Base-by-base conservation (phyloP, 1,140 invertebrate species). In the Trypoxylus dichotomus region DNA sequence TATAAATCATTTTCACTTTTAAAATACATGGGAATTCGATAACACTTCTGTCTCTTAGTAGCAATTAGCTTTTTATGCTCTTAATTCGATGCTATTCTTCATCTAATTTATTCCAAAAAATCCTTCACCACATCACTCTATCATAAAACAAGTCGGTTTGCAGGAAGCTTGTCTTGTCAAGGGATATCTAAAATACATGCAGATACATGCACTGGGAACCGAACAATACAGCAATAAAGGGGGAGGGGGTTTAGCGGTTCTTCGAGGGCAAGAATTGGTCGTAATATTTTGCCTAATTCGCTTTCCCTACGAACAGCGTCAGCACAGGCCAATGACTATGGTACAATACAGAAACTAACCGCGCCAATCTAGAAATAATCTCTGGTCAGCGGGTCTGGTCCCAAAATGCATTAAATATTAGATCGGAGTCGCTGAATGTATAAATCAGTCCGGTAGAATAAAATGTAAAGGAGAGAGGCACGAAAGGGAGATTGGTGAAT, bases 371-470 rank as follows among this genome's bases (percentile, higher is more conserved):
- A 63, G 60, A 63, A 63, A 63, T 63, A 63, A 63, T 63, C 60
- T 63, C 60, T 63, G 60, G 60, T 63, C 60, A 63, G 60, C 60
- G 60, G 60, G 60, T 63, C 60, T 19, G 60, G 60, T 63, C 19
- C 60, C 60, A 19, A 63, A 63, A 63, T 63, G 60, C 60, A 63
- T 63, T 63, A 63, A 63, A 63, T 63, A 63, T 63, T 63, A 63
- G 60, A 10, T 63, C 60, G 60, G 60, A 27, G 10, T 63, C 60
- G 60, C 19, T 3, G 21, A 63, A 63, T 63, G 60, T 63, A 63
- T 63, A 63, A 63, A 63, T 63, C 60, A 63, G 60, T 19, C 60
- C 21, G 60, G n/a, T 37, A 37, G 32, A 37, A 58, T 21, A 13
- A 58, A 24, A 63, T 19, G 60, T 63, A 19, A 19, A 24, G 7